Percentiles rank a stretch among this genome's conserved stretches.
Evolutionary conservation across 2,888 invertebrate species (phyloP).

Genomic region (Lagria hirta): DNA sequence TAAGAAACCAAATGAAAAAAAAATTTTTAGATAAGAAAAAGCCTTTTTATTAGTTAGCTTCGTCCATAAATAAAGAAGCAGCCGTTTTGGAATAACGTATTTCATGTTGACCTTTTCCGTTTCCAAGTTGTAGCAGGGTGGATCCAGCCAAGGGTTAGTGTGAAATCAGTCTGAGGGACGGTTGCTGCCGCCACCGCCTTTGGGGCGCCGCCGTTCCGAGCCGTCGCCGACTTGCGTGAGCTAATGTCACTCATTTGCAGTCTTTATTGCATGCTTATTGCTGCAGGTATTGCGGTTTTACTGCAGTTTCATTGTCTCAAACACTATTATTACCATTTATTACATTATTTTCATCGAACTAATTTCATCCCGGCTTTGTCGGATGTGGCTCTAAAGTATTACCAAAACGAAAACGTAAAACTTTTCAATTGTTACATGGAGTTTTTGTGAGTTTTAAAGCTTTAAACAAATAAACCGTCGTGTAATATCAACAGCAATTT

Average conservation of each 20-base stretch:
- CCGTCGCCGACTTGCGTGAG: conserved; percentile 39
- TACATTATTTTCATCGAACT: too few species aligned
- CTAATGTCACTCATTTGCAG: conserved; percentile 40
- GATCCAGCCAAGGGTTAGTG: conserved; percentile 19
- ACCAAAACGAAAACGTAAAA: too few species aligned
- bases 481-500: too few species aligned
- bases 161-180: conserved; percentile 31
- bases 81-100: conserved; percentile 17
- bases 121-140: conserved; percentile 9
- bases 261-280: conserved; percentile 33
- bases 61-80: conserved; percentile 22
- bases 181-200: too few species aligned
- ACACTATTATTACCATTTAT: conserved; percentile 24
- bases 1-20: too few species aligned
- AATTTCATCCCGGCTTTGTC: too few species aligned
- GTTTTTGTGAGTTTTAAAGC: too few species aligned
- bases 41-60: conserved; percentile 15
- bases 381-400: too few species aligned
- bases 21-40: too few species aligned
- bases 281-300: conserved; percentile 32
- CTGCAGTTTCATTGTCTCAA: conserved; percentile 28
- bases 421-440: too few species aligned
- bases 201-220: conserved; percentile 39
- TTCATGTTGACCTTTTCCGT: conserved; percentile 25
- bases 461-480: too few species aligned